A percentile compares a stretch with the other conserved stretches of the same genome.
phyloP scores from a whole-genome alignment of 1,140 invertebrate genomes.

The Macrobrachium rosenbergii region DNA sequence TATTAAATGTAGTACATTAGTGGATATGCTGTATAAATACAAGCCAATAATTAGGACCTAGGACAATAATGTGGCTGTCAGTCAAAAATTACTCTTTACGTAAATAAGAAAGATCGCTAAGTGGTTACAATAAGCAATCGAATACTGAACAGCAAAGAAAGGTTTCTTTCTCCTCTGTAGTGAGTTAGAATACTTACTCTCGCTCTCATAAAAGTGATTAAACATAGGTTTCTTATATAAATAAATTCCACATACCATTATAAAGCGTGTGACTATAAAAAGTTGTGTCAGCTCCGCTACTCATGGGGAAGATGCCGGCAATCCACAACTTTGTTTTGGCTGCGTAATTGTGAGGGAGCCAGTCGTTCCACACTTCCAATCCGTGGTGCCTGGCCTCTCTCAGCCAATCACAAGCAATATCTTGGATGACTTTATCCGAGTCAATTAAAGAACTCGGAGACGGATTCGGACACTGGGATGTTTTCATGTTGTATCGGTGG shows the following conservation, averaged over 20 bases:
- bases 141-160: too few relatives aligned
- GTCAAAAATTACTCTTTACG: too few relatives aligned
- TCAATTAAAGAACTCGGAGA: conserved; percentile 20
- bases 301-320: conserved; percentile 84
- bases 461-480: conserved; percentile 24
- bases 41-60: too few relatives aligned
- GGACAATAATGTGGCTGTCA: too few relatives aligned
- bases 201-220: too few relatives aligned
- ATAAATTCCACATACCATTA: conserved; percentile 27
- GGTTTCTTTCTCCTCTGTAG: too few relatives aligned
- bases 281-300: conserved; percentile 73
- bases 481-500: conserved; percentile 71
- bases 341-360: conserved; percentile 73
- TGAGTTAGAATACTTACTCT: too few relatives aligned
- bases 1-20: too few relatives aligned
- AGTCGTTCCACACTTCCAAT: conserved; percentile 72
- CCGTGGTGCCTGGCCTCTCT: conserved; percentile 69
- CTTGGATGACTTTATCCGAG: conserved; percentile 67
- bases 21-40: too few relatives aligned
- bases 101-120: too few relatives aligned
- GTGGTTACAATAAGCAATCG: too few relatives aligned
- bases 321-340: conserved; percentile 76
- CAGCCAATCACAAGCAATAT: conserved; percentile 82
- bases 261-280: conserved; percentile 38
- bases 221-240: background rate